These are phyloP conservation scores for Pomatorhinus ruficollis DNA, from an alignment of 2,113 vertebrate genomes.

Conservation along the genomic window DNA sequence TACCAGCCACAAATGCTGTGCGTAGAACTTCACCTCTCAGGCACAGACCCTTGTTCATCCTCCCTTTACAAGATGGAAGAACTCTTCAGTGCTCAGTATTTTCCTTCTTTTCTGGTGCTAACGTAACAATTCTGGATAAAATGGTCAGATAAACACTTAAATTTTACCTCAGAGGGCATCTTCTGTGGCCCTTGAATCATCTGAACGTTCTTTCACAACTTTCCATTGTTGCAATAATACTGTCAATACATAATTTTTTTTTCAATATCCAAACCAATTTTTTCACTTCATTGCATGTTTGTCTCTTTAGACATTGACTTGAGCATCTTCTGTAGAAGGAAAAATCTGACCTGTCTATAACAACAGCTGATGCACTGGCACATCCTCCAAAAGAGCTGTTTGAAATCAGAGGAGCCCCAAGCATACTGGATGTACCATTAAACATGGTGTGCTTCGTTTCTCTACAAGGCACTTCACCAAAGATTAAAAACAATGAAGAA, in stretches of 20 bases:
- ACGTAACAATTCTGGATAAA: neutral
- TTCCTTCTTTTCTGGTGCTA: neutral
- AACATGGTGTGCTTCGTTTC: neutral
- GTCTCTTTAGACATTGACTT: neutral
- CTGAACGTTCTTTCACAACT: neutral
- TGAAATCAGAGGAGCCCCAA: neutral
- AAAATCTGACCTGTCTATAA: neutral
- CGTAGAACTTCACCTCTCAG: neutral
- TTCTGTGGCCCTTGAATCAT: neutral
- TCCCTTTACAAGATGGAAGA: neutral
- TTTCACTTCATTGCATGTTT: neutral
- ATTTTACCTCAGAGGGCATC: neutral
- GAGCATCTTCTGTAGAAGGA: neutral
- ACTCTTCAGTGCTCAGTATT: neutral
- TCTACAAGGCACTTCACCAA: neutral
- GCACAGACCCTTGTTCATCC: neutral
- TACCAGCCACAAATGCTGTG: neutral
- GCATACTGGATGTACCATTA: neutral
- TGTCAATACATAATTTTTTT: neutral
- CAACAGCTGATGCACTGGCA: neutral
- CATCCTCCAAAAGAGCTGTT: neutral
- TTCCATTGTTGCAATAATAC: neutral
- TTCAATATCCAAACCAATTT: neutral
- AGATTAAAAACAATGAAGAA: neutral
- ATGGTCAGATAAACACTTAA: neutral